A percentile compares a stretch with the other conserved stretches of the same genome.
phyloP scores from a whole-genome alignment of 2,797 vertebrate species.

The Syndactyla subalaris region DNA sequence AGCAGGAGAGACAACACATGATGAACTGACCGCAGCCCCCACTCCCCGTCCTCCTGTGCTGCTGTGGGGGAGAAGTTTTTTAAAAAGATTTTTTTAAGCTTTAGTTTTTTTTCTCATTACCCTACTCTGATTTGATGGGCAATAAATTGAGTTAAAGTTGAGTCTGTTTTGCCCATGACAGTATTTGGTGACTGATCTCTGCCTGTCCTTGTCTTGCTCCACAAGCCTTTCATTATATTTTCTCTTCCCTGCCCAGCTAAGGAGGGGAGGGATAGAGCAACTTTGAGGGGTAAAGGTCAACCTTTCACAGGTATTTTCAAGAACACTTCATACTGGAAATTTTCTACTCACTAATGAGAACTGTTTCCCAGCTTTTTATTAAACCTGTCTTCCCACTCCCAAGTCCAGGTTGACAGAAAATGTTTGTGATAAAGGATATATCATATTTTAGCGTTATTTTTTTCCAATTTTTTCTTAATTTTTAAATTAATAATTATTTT shows the following conservation, averaged over 20 bases:
- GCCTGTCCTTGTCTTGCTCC: background rate
- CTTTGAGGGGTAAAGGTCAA: background rate
- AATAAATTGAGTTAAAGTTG: background rate
- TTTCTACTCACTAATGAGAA: background rate
- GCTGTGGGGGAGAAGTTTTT: background rate
- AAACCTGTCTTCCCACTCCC: background rate
- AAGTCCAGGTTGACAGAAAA: background rate
- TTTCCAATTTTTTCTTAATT: background rate
- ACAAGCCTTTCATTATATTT: rapidly evolving
- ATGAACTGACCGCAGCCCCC: background rate
- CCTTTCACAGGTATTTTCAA: background rate
- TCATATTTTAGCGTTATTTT: background rate
- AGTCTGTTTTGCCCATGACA: background rate
- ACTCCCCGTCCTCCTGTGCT: background rate
- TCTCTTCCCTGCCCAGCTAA: background rate
- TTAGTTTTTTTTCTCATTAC: background rate
- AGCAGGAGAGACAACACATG: background rate
- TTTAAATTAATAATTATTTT: background rate
- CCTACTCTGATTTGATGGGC: background rate
- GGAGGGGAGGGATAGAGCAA: rapidly evolving
- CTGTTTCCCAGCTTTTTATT: background rate
- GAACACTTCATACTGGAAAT: background rate
- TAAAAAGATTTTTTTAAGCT: background rate
- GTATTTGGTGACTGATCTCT: background rate
- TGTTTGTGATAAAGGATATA: background rate